A percentile compares a stretch with the other conserved stretches of the same genome.
phyloP scores from a whole-genome alignment of 2,888 invertebrate species.

The Polymixis lichenea region DNA sequence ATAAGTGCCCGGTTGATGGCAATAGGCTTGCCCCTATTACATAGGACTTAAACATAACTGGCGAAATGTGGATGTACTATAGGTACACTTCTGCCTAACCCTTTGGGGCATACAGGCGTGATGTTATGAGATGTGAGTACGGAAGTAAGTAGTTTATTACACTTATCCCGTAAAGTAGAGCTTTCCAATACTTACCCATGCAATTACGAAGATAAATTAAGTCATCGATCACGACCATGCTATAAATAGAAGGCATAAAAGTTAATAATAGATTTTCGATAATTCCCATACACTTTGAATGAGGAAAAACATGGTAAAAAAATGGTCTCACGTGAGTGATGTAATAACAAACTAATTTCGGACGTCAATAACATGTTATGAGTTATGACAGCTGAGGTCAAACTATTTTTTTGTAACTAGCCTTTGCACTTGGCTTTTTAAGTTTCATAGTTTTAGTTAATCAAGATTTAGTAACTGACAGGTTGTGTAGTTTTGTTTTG shows the following conservation, averaged over 20 bases:
- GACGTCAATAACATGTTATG: not conserved
- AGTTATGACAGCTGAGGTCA: not conserved
- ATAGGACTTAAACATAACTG: no score
- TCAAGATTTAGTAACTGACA: not conserved
- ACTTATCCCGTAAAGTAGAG: no score
- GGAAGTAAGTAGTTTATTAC: no score
- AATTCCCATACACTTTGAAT: conserved; percentile 1
- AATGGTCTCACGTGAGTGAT: not conserved
- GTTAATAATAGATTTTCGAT: not conserved
- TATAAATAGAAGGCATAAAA: conserved; percentile 11
- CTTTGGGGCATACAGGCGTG: no score
- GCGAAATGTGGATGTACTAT: no score
- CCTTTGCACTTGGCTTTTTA: not conserved
- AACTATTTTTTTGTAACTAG: not conserved
- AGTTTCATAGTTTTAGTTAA: not conserved
- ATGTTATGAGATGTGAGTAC: no score
- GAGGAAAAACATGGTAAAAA: not conserved
- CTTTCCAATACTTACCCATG: no score
- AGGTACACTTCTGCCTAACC: no score
- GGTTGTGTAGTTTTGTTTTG: not conserved
- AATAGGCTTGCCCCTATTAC: no score
- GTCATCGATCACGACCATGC: not conserved
- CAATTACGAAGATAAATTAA: not conserved
- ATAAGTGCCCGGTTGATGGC: no score
- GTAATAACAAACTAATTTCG: conserved; percentile 9